Evolutionary conservation across 2,797 vertebrate genomes (phyloP).

Genomic region (Paguma larvata): DNA sequence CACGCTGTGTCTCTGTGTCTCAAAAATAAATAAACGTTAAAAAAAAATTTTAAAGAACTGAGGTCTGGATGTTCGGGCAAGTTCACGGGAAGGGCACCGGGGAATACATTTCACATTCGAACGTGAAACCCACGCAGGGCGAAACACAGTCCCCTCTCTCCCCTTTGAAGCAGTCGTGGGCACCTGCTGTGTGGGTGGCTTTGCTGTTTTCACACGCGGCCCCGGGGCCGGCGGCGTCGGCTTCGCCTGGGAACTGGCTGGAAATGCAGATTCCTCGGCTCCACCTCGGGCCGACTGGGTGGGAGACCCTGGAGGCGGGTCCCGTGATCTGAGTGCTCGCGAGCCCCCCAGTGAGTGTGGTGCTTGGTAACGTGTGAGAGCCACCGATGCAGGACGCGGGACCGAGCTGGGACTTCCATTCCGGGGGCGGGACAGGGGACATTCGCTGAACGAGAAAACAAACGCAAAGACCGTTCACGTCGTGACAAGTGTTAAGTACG

Average conservation of each 20-base stretch:
- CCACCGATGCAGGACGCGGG: neutral
- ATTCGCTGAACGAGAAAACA: neutral
- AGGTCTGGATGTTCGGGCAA: neutral
- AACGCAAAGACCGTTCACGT: neutral
- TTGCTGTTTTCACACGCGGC: neutral
- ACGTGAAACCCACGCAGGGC: fast-evolving
- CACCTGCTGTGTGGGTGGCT: neutral
- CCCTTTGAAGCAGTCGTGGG: no score
- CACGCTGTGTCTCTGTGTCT: no score
- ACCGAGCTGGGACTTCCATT: neutral
- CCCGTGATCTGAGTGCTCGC: neutral
- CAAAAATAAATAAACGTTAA: no score
- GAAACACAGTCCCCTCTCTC: neutral
- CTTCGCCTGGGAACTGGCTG: neutral
- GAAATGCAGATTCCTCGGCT: neutral
- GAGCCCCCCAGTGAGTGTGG: neutral
- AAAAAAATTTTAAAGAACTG: neutral
- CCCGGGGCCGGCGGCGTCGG: neutral
- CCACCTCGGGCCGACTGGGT: neutral
- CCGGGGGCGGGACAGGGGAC: neutral
- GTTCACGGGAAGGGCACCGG: neutral
- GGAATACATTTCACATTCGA: no score
- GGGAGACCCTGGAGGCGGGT: no score
- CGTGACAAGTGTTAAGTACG: neutral
- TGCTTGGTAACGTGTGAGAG: neutral